phyloP scores from a whole-genome alignment of 2,888 invertebrate species.

The Drosophila neonasuta region DNA sequence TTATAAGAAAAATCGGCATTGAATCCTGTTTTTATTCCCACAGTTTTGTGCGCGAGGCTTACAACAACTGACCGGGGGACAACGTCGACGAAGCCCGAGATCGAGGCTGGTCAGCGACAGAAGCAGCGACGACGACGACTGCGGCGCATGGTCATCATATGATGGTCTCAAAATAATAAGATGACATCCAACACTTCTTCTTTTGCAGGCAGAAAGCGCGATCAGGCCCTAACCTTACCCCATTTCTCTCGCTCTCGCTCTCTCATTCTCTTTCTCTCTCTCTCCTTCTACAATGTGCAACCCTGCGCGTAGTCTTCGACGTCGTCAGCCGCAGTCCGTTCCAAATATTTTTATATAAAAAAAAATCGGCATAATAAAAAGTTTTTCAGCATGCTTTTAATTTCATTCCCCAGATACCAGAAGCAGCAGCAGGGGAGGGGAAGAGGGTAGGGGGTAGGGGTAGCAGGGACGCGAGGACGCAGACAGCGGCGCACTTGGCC shows the following conservation, averaged over 20 bases:
- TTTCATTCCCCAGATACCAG: constrained; percentile 67
- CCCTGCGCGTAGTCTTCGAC: constrained; percentile 1
- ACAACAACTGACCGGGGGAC: constrained; percentile 60
- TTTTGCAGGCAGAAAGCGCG: constrained; percentile 44
- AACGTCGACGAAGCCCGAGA: constrained; percentile 18
- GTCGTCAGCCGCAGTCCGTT: constrained; percentile 52
- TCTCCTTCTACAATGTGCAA: not conserved
- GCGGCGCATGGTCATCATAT: constrained; percentile 72
- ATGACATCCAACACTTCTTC: constrained; percentile 83
- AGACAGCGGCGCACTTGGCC: constrained; percentile 72
- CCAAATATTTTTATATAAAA: constrained; percentile 72
- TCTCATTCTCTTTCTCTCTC: constrained; percentile 8
- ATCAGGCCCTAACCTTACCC: constrained; percentile 56
- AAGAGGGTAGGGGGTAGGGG: constrained; percentile 1
- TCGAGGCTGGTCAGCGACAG: constrained; percentile 54
- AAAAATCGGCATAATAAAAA: constrained; percentile 70
- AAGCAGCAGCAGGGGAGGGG: constrained; percentile 14
- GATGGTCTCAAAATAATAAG: constrained; percentile 81
- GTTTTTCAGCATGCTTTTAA: constrained; percentile 72
- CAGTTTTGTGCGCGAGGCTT: constrained; percentile 76
- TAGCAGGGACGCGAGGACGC: constrained; percentile 19
- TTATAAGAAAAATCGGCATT: constrained; percentile 40
- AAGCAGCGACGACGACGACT: not conserved
- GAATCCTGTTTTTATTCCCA: constrained; percentile 83
- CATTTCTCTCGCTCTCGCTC: constrained; percentile 60